Evolutionary conservation across 2,888 invertebrate genomes (phyloP), one percentile per base, ranked within the genome.

Genomic region (Eupithecia exiguata): DNA sequence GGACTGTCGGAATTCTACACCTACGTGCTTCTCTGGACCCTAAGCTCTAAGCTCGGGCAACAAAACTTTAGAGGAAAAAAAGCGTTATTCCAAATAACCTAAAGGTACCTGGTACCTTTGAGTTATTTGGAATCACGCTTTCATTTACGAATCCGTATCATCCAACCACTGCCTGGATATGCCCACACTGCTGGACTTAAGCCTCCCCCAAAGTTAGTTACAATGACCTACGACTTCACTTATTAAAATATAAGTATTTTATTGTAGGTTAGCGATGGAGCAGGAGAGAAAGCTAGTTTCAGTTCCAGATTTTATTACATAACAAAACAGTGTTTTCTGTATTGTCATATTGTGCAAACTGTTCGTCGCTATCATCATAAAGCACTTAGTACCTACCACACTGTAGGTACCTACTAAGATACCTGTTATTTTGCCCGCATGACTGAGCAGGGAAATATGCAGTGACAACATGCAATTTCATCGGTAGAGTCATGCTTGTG

Each of bases 401-500:
- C 58, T 58, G 53, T 68, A 53, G 68, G 62, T 70, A 53, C 53
- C 53, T 69, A 40, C 40, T 35, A 40, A 62, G 25, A 61, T 40
- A 68, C 53, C 25, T 49, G 75, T 76, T 49, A 78, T 79, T 78
- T 76, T 68, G 66, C 77, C 74, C 77, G 78, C 79, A 80, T 79
- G 80, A 80, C 76, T 79, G 79, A 71, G n/a, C 78, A 74, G 68
- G 68, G 68, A 78, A 80, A 75, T 79, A 79, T 79, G 80, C 79
- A 77, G 75, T 79, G 80, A 79, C 79, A 79, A 80, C 76, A 74
- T 74, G 77, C 78, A 81, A 81, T 82, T 80, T 76, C 71, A 74
- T 74, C 70, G 75, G 74, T 74, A 78, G 67, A 76, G 72, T 78
- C 71, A 76, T 78, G 74, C 70, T 65, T 58, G 43, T 69, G 73